Conservation (phyloP, 2,888 invertebrate genomes). For the Zaprionus bogoriensis region DNA sequence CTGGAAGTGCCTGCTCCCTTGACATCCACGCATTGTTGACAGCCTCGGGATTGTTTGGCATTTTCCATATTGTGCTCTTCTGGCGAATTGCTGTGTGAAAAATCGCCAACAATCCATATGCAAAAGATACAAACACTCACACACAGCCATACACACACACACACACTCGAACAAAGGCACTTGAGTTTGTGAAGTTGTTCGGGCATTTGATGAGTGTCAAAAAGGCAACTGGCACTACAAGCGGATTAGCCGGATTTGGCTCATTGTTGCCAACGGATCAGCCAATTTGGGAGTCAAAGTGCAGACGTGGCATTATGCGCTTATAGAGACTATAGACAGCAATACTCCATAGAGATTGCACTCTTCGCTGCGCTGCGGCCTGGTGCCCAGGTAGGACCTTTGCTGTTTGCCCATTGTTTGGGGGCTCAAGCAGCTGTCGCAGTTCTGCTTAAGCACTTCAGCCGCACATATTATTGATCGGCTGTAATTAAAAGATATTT, state of each 20-base stretch:
- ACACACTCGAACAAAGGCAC: conserved; percentile 27
- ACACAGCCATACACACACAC: neutral
- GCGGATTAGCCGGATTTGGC: conserved; percentile 71
- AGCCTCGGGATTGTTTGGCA: conserved; percentile 63
- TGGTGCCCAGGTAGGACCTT: conserved; percentile 6
- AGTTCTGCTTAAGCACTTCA: conserved; percentile 27
- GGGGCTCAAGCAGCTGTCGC: conserved; percentile 58
- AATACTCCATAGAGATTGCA: conserved; percentile 22
- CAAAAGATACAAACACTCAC: conserved; percentile 57
- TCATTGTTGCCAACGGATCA: conserved; percentile 63
- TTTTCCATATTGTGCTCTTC: conserved; percentile 41
- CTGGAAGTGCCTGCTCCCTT: conserved; percentile 59
- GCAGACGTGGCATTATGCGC: conserved; percentile 66
- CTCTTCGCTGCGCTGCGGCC: conserved; percentile 49
- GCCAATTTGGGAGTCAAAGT: conserved; percentile 76
- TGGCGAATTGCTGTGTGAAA: conserved; percentile 51
- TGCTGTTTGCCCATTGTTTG: conserved; percentile 34
- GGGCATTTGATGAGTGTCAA: conserved; percentile 72
- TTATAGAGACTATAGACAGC: conserved; percentile 47
- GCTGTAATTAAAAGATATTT: conserved; percentile 67
- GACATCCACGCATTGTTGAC: conserved; percentile 68
- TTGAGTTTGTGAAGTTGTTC: conserved; percentile 55
- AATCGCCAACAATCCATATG: conserved; percentile 56
- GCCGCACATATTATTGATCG: conserved; percentile 47
- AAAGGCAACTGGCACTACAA: conserved; percentile 67